Evolutionary conservation across 1,140 invertebrate genomes (phyloP), one percentile per base, ranked within the genome.

Genomic region (Schlechtendalia chinensis): DNA sequence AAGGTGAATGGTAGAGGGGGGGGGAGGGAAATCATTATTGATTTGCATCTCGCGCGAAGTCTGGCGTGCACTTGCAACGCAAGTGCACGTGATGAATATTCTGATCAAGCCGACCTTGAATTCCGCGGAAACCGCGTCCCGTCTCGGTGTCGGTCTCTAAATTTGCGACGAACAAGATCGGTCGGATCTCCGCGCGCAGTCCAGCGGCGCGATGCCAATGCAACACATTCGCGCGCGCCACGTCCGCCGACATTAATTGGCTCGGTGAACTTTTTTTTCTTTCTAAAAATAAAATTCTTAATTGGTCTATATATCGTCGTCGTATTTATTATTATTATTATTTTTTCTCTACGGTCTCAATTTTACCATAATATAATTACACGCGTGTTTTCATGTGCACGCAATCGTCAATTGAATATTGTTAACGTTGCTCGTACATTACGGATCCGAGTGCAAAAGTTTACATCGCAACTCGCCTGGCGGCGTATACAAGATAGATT

Each of bases 261-360:
- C 54, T 58, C 72, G 32, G 22, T 39, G 54, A 50, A 17, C 59
- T 75, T 59, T 75, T 75, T 59, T 75, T 59, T 75, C 58, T 59
- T 75, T 75, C 72, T 75, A 75, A 75, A 59, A 58, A 75, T 75
- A 75, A 45, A 58, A 22, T 24, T 19, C 56, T 75, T 59, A 75
- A 75, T 75, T 75, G 72, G 72, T 75, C 56, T 69, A 69, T 39
- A 8, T 39, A 39, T 47, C 72, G 72, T 59, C 12, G 22, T 45
- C 27, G 29, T 72, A 53, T 39, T 39, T 39, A 3, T 39, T 39
- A 39, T 39, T 39, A 39, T 39, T 39, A 39, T 54, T 54, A 10
- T 71, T 24, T 50, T 71, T 29, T 65, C 39, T 39, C 22, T 32
- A 54, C n/a, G 32, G n/a, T 74, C 71, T 74, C 50, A 74, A 27